Evolutionary conservation across 1,140 invertebrate genomes (phyloP).

Genomic region (Elymnias hypermnestra): DNA sequence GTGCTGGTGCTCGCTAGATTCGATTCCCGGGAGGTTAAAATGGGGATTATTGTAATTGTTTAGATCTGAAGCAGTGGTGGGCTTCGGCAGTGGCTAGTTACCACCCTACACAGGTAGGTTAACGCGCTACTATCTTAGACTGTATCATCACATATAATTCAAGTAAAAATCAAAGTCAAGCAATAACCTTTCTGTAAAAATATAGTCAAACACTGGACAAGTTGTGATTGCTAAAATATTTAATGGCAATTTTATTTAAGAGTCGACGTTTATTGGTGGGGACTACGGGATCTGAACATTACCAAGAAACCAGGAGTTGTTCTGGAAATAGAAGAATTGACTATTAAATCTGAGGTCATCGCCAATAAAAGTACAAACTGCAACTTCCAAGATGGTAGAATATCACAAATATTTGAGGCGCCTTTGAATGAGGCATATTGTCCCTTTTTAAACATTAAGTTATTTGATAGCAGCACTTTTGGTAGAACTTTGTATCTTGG

Average conservation of each 20-base stretch:
- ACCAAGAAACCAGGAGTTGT: conserved; percentile 76
- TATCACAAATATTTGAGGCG: conserved; percentile 60
- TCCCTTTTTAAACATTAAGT: conserved; percentile 75
- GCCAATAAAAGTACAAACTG: conserved; percentile 64
- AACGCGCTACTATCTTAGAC: no score
- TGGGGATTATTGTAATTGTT: no score
- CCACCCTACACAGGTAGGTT: no score
- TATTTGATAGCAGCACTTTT: conserved; percentile 79
- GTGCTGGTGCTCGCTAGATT: no score
- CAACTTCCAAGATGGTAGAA: conserved; percentile 68
- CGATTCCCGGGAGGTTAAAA: no score
- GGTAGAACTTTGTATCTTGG: conserved; percentile 77
- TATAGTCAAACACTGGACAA: no score
- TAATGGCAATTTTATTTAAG: conserved; percentile 17
- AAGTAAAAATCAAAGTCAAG: no score
- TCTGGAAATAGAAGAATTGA: conserved; percentile 74
- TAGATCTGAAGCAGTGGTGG: no score
- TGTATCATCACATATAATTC: no score
- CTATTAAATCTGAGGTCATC: conserved; percentile 76
- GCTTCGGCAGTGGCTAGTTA: no score
- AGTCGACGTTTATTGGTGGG: conserved; percentile 81
- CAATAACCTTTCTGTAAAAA: no score
- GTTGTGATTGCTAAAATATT: no score
- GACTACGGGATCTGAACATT: conserved; percentile 75
- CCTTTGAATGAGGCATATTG: conserved; percentile 68